Evolutionary conservation across 64 coral and sea anemone genomes (phyloP), one percentile per base, ranked within the genome.

Genomic region (Hydrozoanthus tunicans): DNA sequence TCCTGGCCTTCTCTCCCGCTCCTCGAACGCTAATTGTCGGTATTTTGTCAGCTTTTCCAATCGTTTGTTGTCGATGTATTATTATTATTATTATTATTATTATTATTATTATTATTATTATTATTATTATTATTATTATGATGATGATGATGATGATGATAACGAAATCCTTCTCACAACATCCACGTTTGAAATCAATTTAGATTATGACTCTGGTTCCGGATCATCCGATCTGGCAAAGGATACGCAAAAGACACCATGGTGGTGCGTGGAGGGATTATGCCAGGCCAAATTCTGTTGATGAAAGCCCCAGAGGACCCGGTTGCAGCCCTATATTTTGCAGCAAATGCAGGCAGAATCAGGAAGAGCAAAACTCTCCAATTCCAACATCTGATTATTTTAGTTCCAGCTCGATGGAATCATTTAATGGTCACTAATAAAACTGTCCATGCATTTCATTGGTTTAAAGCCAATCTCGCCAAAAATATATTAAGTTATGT

Each of bases 171-270:
- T 5, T 5, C 43, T 23, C 9, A 15, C 15, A 15, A 73, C 2
- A 27, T 27, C 70, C 70, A 52, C 5, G 64, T 65, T 80, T 56
- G 5, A 88, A 59, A 60, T 55, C 43, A 51, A 73, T 72, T 77
- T 58, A 99, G 97, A 82, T 99, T 74, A 99, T 99, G 97, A 82
- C 79, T 9, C 93, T 99, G 55, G 97, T 92, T n/a, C 92, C 97
- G 70, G 94, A 96, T 79, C 97, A 99, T 86, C 97, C 97, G 14
- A 78, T 99, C 13, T 99, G 97, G 97, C 59, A 85, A 52, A 90
- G 97, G 61, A 86, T 64, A 77, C 93, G 97, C 58, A 93, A 89
- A 90, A 68, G 80, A 58, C 97, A 99, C 55, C 97, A 99, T 64
- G 97, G 97, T 62, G 97, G 97, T 72, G 97, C 97, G 9, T 96